phyloP scores from a whole-genome alignment of 1,140 invertebrate genomes.

The Papilio aristodemus region DNA sequence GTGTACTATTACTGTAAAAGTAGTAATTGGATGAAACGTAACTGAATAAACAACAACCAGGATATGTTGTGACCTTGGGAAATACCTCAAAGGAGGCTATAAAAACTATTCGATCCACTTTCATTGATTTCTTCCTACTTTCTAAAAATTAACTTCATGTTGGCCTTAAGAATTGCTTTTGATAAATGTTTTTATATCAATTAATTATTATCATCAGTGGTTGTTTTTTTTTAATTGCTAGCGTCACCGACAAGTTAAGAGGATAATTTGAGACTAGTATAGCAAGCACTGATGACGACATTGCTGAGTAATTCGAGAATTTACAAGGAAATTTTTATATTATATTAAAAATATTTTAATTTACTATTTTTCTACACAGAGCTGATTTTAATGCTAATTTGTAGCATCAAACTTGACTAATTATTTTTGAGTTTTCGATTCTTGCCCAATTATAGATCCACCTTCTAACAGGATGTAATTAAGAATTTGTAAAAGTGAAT shows the following conservation, averaged over 20 bases:
- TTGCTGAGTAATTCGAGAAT: background rate
- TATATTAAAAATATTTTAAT: too few relatives aligned
- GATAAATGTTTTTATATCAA: background rate
- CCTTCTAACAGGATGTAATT: too few relatives aligned
- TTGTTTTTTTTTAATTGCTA: background rate
- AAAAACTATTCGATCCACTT: slow-evolving; percentile 25
- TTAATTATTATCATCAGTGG: slow-evolving; percentile 1
- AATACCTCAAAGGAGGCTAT: slow-evolving; percentile 7
- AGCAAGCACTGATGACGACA: background rate
- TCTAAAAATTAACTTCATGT: slow-evolving; percentile 28
- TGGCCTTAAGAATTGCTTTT: slow-evolving; percentile 13
- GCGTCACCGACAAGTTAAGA: background rate
- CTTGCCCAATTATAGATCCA: too few relatives aligned
- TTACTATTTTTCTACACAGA: too few relatives aligned
- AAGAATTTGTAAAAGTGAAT: too few relatives aligned
- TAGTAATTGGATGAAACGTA: too few relatives aligned
- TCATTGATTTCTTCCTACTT: slow-evolving; percentile 29
- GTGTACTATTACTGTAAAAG: too few relatives aligned
- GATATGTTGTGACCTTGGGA: slow-evolving; percentile 1
- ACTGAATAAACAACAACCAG: background rate
- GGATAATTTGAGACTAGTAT: background rate
- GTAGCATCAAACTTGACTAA: too few relatives aligned
- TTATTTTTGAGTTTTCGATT: too few relatives aligned
- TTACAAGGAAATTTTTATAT: too few relatives aligned
- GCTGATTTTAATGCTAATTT: too few relatives aligned